Percentiles rank a stretch among this genome's conserved stretches.
Conservation (phyloP, 2,888 invertebrate genomes). For the Troglohyphantes excavatus region DNA sequence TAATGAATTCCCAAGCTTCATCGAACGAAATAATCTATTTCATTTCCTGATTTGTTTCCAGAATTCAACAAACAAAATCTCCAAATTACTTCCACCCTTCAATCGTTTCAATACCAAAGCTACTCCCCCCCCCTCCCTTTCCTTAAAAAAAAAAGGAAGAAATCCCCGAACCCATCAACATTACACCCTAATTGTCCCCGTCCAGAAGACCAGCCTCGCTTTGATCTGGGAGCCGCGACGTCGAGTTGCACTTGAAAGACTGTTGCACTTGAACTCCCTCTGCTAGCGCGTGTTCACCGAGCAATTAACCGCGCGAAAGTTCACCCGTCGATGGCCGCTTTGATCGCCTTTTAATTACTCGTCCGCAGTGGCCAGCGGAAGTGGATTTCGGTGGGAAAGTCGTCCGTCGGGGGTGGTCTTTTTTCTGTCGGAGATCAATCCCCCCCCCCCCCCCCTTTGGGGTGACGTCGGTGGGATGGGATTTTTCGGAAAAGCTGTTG, state of each 20-base stretch:
- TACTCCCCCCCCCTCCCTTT: too few relatives aligned
- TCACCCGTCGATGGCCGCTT: conserved; percentile 3
- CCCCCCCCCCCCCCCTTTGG: too few relatives aligned
- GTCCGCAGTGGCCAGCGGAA: neutral
- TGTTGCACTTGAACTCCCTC: conserved; percentile 38
- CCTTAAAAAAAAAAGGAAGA: neutral
- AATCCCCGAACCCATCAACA: neutral
- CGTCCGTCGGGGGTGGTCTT: too few relatives aligned
- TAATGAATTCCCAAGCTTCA: too few relatives aligned
- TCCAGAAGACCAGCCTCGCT: neutral
- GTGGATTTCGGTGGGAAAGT: neutral
- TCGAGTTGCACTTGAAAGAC: neutral
- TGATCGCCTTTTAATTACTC: neutral
- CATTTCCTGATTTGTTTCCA: too few relatives aligned
- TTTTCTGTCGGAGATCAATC: too few relatives aligned
- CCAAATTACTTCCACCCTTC: neutral
- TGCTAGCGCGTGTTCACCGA: conserved; percentile 15
- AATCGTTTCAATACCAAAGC: neutral
- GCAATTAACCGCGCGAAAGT: conserved; percentile 38
- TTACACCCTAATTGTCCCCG: neutral
- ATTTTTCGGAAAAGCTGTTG: too few relatives aligned
- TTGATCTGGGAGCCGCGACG: too few relatives aligned
- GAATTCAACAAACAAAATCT: too few relatives aligned
- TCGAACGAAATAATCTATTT: too few relatives aligned
- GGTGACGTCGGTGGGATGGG: too few relatives aligned